phyloP scores from a whole-genome alignment of 2,888 invertebrate genomes.

The Exephanes ischioxanthus region DNA sequence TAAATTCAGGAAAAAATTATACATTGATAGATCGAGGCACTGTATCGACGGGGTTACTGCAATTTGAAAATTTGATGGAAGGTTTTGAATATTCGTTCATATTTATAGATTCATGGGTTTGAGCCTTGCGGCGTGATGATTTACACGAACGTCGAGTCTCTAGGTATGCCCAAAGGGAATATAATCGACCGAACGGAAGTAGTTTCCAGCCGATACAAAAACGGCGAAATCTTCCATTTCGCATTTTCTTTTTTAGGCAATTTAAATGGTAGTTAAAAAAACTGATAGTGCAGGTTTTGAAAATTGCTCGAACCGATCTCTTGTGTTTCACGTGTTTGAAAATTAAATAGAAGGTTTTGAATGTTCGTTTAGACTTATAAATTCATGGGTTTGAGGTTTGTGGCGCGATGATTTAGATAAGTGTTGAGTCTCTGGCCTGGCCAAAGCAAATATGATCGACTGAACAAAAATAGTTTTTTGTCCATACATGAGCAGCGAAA shows the following conservation, averaged over 20 bases:
- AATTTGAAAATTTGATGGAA: background rate
- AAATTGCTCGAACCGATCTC: no score
- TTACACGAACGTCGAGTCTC: background rate
- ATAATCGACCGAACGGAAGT: no score
- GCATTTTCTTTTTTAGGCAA: background rate
- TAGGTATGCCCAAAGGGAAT: background rate
- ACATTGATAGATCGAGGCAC: background rate
- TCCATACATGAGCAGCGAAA: no score
- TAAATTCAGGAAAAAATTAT: background rate
- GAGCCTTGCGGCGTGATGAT: background rate
- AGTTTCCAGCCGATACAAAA: no score
- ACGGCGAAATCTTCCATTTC: background rate
- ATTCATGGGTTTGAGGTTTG: no score
- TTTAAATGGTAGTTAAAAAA: background rate
- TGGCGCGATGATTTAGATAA: no score
- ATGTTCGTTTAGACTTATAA: no score
- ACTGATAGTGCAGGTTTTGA: no score
- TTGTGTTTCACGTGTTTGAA: background rate
- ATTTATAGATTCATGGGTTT: background rate
- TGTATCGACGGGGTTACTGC: background rate
- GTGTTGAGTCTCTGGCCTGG: no score
- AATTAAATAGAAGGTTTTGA: background rate
- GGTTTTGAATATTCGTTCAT: background rate
- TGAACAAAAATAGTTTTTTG: no score
- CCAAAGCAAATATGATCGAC: no score